phyloP scores from a whole-genome alignment of 2,888 invertebrate species.

The Idaea straminata region DNA sequence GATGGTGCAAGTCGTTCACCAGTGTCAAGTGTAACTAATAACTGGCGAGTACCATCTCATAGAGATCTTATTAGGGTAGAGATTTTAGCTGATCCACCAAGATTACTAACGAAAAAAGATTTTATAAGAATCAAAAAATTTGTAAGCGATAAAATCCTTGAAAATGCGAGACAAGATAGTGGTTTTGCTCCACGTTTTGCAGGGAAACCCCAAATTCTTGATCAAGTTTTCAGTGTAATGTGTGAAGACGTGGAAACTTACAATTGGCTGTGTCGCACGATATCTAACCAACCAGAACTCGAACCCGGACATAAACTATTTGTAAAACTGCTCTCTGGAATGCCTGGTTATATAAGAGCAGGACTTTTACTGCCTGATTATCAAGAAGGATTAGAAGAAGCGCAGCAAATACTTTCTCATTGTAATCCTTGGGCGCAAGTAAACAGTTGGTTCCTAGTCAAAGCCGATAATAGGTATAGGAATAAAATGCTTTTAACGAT shows the following conservation, averaged over 20 bases:
- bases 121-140: neutral
- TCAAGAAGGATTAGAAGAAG: neutral
- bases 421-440: neutral
- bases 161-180: neutral
- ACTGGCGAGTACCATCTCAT: neutral
- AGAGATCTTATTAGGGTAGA: neutral
- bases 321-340: neutral
- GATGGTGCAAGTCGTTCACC: neutral
- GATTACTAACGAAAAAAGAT: neutral
- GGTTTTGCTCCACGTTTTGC: neutral
- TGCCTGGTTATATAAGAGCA: neutral
- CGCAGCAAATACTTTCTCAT: neutral
- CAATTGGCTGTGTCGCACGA: neutral
- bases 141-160: neutral
- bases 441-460: neutral
- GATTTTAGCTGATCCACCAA: neutral
- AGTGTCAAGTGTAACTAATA: neutral
- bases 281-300: neutral
- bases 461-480: neutral
- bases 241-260: neutral
- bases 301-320: neutral
- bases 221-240: neutral
- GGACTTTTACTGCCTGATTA: neutral
- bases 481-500: neutral
- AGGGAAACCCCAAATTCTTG: neutral